Base-by-base conservation (phyloP, 2,888 invertebrate genomes). In the Scrobipalpa atriplicella region DNA sequence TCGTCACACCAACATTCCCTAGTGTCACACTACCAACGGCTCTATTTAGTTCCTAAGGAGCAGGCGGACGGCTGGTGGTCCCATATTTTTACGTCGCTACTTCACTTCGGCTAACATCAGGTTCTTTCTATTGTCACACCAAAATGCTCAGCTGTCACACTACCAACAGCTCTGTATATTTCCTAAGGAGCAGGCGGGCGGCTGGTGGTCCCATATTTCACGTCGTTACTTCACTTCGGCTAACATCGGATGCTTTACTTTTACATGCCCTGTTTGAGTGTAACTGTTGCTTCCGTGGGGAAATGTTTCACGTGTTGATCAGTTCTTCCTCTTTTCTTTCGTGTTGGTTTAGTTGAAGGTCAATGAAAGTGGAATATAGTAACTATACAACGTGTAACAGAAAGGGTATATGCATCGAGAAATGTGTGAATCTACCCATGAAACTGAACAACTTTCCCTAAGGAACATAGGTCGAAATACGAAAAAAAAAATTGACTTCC, bases 171-270 rank as follows among this genome's bases (percentile, higher is more conserved):
- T 61, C 41, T 39, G 19, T 61, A 61, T 19, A 18, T 81, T 78
- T 76, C 69, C 65, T 65, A 61, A 67, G 73, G 73, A 78, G 78
- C 78, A 75, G 78, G 75, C 76, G 77, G 84, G 84, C 29, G 29
- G 81, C 82, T 83, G 86, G 88, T 86, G 90, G 88, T 88, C 90
- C 85, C 84, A 88, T 88, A 89, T 86, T 86, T 90, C 87, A 88
- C 85, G 74, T 78, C 75, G 74, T 78, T 75, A 75, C 73, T 78
- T 73, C 74, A 47, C 76, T 56, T 75, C 61, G 41, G 78, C 81
- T 80, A 43, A 43, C 43, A 43, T 43, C 43, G 43, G 43, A 13
- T 13, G 43, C 43, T 43, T 43, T 43, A 43, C 78, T 80, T 74
- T 80, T 79, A 82, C 79, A 76, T 54, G 18, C 11, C 11, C 18